Evolutionary conservation across 2,888 invertebrate species (phyloP).

Genomic region (Amiota minor): DNA sequence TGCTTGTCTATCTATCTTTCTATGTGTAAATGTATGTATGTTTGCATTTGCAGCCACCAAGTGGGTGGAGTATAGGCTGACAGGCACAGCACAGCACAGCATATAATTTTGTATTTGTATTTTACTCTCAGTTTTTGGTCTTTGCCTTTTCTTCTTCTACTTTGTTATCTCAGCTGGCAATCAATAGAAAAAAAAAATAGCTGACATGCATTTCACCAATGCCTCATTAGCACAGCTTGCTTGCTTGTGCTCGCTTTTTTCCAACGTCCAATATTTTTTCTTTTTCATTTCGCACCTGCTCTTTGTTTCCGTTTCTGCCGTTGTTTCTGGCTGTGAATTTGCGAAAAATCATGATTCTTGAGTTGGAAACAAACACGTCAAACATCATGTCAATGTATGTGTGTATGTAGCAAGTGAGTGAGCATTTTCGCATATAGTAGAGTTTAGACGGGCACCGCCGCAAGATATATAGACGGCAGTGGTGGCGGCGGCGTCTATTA

Average conservation of each 20-base stretch:
- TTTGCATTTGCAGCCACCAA: slow-evolving; percentile 34
- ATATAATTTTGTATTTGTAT: no score
- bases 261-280: not conserved
- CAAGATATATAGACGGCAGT: slow-evolving; percentile 15
- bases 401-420: not conserved
- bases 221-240: slow-evolving; percentile 48
- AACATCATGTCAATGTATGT: not conserved
- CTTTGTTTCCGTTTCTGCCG: slow-evolving; percentile 58
- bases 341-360: slow-evolving; percentile 30
- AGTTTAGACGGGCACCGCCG: not conserved
- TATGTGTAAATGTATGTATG: not conserved
- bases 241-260: slow-evolving; percentile 6
- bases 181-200: slow-evolving; percentile 18
- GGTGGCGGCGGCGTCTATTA: slow-evolving; percentile 42
- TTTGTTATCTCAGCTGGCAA: slow-evolving; percentile 14
- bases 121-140: slow-evolving; percentile 30
- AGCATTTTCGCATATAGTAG: no score
- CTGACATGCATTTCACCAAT: slow-evolving; percentile 53
- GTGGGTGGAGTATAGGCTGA: slow-evolving; percentile 4
- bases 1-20: not conserved
- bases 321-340: slow-evolving; percentile 12
- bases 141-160: no score
- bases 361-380: slow-evolving; percentile 4
- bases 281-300: slow-evolving; percentile 43
- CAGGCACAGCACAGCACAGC: not conserved